These are phyloP conservation scores for Pseudococcus viburni DNA, from an alignment of 2,888 invertebrate species.

Conservation along the genomic window DNA sequence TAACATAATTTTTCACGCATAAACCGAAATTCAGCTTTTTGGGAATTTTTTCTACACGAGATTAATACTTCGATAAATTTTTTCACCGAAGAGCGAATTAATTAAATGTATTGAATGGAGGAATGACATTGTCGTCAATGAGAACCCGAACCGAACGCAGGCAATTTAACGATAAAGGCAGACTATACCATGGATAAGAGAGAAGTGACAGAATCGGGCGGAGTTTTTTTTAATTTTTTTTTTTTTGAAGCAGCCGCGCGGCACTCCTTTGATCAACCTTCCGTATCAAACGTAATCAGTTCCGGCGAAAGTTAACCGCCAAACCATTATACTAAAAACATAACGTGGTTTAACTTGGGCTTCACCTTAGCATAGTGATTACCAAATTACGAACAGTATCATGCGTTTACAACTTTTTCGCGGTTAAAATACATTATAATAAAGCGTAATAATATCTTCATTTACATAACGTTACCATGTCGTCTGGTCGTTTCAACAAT, in stretches of 20 bases:
- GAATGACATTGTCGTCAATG: constrained; percentile 34
- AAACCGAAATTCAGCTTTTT: too few species aligned
- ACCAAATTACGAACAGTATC: constrained; percentile 59
- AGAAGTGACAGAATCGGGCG: background rate
- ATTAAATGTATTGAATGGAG: background rate
- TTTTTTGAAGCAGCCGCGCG: constrained; percentile 42
- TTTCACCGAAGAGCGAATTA: background rate
- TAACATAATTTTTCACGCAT: too few species aligned
- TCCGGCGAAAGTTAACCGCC: constrained; percentile 60
- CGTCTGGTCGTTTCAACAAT: background rate
- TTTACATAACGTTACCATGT: constrained; percentile 41
- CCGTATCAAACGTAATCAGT: constrained; percentile 66
- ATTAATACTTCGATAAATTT: background rate
- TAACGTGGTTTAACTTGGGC: constrained; percentile 58
- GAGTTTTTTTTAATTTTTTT: constrained; percentile 44
- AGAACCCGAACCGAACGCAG: background rate
- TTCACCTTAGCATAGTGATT: constrained; percentile 59
- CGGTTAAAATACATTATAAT: constrained; percentile 34
- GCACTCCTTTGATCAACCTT: constrained; percentile 62
- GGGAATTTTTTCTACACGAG: too few species aligned
- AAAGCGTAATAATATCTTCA: constrained; percentile 52
- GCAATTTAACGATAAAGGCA: constrained; percentile 25
- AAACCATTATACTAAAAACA: constrained; percentile 43
- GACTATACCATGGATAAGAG: background rate
- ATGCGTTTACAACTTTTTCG: constrained; percentile 58